Evolutionary conservation across 2,888 invertebrate species (phyloP).

Genomic region (Gerosis bhagava): DNA sequence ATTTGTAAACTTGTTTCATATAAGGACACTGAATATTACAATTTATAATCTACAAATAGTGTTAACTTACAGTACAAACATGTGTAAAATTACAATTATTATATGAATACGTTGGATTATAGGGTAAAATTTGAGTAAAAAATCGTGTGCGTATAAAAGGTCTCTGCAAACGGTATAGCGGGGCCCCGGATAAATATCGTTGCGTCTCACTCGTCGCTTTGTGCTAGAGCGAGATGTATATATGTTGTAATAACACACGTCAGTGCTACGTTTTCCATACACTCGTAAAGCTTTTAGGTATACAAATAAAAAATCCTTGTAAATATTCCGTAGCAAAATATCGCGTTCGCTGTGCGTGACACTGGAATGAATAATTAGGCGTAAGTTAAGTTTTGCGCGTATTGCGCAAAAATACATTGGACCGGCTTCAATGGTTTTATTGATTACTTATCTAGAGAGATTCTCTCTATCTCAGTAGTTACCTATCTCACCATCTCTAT

Average conservation of each 20-base stretch:
- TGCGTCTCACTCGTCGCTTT: conserved; percentile 24
- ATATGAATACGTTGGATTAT: conserved; percentile 34
- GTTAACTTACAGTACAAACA: conserved; percentile 32
- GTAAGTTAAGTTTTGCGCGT: conserved; percentile 43
- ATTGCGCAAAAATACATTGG: conserved; percentile 35
- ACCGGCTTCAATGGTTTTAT: neutral
- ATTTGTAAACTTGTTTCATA: conserved; percentile 32
- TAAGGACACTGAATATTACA: conserved; percentile 31
- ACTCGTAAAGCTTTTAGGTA: conserved; percentile 51
- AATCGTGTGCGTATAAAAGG: conserved; percentile 45
- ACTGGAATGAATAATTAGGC: conserved; percentile 67
- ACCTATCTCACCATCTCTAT: no score
- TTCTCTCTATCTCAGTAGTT: no score
- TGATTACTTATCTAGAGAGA: no score
- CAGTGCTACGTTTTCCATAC: conserved; percentile 36
- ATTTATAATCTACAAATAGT: conserved; percentile 21
- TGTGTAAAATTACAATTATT: conserved; percentile 43
- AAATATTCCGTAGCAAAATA: conserved; percentile 72
- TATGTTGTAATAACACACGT: no score
- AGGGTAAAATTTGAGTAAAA: conserved; percentile 42
- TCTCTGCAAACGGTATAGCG: conserved; percentile 39
- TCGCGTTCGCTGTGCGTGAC: conserved; percentile 48
- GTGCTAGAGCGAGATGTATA: conserved; percentile 36
- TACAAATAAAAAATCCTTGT: conserved; percentile 54
- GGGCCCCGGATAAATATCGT: no score